Base-by-base conservation (phyloP, 2,797 vertebrate genomes). In the Clarias fuscus region DNA sequence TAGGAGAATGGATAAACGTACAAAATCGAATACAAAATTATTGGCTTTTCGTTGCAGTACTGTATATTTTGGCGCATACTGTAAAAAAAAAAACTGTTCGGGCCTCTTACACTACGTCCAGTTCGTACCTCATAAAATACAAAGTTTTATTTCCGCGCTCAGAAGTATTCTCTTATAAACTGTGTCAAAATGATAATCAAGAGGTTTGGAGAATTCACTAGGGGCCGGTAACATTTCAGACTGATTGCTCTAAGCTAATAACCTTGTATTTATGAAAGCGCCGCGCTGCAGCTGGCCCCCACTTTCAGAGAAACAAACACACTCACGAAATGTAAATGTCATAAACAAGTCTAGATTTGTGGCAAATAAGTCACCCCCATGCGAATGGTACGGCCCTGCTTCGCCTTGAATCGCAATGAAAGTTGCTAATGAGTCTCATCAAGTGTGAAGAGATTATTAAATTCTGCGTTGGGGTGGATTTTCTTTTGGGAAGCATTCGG, bases 201-300 rank as follows among this genome's bases (percentile, higher is more conserved):
- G 62, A 65, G 62, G 61, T 37, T 48, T 65, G 79, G 61, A 81
- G 79, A 65, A 67, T 67, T 65, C 79, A 65, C 62, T 11, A 6
- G 37, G 79, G 79, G 22, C 61, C 14, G 10, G 61, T 65, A 81
- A 65, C 62, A 67, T 81, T 81, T 48, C 79, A 43, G 4, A 15
- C 37, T 81, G 79, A 81, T 81, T 81, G 79, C 62, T 81, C 37
- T 67, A 67, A 81, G 79, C 15, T 65, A 27, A 81, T 81, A 80
- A 81, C 24, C 10, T 48, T 67, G 78, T 37, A 67, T 81, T 65
- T 48, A 67, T 81, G 20, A 81, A 81, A 17, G 79, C 4, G 79
- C 24, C 24, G 20, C 30, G 61, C 62, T 81, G 24, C 79, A 48
- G 61, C 61, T 53, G 68, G 78, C 67, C 20, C 24, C 65, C 40